Base-by-base conservation (phyloP, 2,888 invertebrate genomes). In the Apamea monoglypha region DNA sequence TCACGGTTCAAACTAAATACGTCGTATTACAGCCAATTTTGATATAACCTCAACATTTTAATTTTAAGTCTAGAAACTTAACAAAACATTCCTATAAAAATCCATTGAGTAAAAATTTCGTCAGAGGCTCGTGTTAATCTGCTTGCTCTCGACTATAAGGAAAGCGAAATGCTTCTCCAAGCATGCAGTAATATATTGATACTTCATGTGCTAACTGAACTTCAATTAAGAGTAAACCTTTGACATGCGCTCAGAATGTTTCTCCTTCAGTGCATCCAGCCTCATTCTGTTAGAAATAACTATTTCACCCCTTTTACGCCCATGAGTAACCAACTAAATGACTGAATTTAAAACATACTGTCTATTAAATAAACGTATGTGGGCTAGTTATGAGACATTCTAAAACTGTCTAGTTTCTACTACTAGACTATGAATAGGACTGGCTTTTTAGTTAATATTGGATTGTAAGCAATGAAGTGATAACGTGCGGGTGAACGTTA, bases 211-310 rank as follows among this genome's bases (percentile, higher is more conserved):
- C 78, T 83, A 53, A 47, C 76, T 74, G 44, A 70, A 86, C 44
- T 66, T 78, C 64, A 53, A 56, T 66, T 50, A 47, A 74, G 36
- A 79, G 50, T 74, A 63, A 71, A 78, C 69, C 83, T 40, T 69
- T 66, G 40, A 72, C 84, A 84, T 84, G 84, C 87, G 74, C 64
- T 75, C 87, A 84, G 84, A 87, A 87, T 83, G 84, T 84, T 75
- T 79, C 80, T 79, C 80, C 68, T 75, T 84, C 72, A 84, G 84
- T 84, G 87, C 84, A 84, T 84, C 84, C 84, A 87, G 84, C 87
- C 84, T 87, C 84, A 84, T 75, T 87, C 87, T 87, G 84, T 80
- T 72, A 84, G 84, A 87, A 87, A 84, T 84, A 87, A 83, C 87
- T 87, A 84, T 71, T 83, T 78, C 84, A 86, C 83, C 87, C 87